Conservation (phyloP, 2,888 invertebrate species). For the Flexamia atlantica region DNA sequence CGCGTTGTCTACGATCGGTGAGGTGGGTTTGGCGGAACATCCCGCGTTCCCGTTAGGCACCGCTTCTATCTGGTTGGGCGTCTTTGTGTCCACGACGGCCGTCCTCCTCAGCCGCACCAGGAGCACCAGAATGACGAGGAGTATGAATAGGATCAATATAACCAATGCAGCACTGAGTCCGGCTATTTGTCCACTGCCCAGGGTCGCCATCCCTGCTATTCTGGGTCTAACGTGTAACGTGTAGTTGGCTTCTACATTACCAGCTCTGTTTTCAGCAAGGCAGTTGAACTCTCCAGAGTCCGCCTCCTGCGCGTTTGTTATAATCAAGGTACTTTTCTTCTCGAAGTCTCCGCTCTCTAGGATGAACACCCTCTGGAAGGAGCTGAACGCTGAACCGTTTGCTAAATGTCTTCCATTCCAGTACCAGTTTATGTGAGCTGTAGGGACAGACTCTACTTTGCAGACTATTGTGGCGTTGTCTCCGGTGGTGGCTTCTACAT, state of each 20-base stretch:
- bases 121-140: slow-evolving; percentile 85
- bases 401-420: slow-evolving; percentile 88
- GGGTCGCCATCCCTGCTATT: slow-evolving; percentile 87
- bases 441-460: slow-evolving; percentile 88
- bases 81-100: slow-evolving; percentile 74
- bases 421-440: slow-evolving; percentile 91
- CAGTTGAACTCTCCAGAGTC: slow-evolving; percentile 93
- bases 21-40: slow-evolving; percentile 63
- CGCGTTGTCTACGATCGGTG: slow-evolving; percentile 64
- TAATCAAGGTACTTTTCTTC: slow-evolving; percentile 85
- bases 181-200: slow-evolving; percentile 91
- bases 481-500: slow-evolving; percentile 88
- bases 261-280: slow-evolving; percentile 93
- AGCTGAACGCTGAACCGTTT: slow-evolving; percentile 88
- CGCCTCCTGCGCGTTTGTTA: slow-evolving; percentile 90
- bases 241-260: slow-evolving; percentile 92
- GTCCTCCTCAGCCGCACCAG: slow-evolving; percentile 86
- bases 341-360: slow-evolving; percentile 87
- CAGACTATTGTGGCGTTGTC: slow-evolving; percentile 93
- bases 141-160: slow-evolving; percentile 85
- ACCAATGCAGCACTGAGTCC: slow-evolving; percentile 90
- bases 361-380: slow-evolving; percentile 86
- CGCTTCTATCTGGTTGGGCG: slow-evolving; percentile 85
- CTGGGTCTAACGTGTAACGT: slow-evolving; percentile 89
- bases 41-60: slow-evolving; percentile 76